These are phyloP conservation scores for Etheostoma spectabile DNA, from an alignment of 2,113 vertebrate species.

Conservation along the genomic window DNA sequence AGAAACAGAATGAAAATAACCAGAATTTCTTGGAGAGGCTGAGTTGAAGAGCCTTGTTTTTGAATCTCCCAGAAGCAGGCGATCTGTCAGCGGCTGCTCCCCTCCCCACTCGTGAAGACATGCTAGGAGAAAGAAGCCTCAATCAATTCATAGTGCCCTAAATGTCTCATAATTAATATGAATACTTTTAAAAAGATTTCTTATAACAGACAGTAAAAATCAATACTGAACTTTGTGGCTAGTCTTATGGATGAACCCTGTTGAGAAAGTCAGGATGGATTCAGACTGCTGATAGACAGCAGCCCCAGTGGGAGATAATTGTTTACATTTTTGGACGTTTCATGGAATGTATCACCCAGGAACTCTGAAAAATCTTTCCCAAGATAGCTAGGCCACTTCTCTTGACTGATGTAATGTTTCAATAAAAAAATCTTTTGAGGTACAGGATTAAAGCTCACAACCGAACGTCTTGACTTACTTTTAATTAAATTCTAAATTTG, in stretches of 20 bases:
- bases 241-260: not conserved
- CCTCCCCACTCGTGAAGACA: conserved; percentile 56
- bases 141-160: conserved; percentile 43
- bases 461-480: not conserved
- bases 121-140: conserved; percentile 55
- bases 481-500: conserved; percentile 8
- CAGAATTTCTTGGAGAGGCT: conserved; percentile 82
- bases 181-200: not conserved
- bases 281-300: conserved; percentile 11
- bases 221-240: not conserved
- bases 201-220: not conserved
- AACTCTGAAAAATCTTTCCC: not conserved
- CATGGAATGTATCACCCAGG: not conserved
- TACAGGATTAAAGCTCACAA: not conserved
- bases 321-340: conserved; percentile 12
- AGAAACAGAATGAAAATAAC: conserved; percentile 72
- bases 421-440: not conserved
- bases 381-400: not conserved
- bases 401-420: not conserved
- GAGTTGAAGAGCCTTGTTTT: conserved; percentile 79
- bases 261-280: not conserved
- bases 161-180: not conserved
- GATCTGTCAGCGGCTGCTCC: conserved; percentile 53
- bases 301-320: conserved; percentile 4
- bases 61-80: conserved; percentile 68